phyloP scores from a whole-genome alignment of 2,113 vertebrate genomes.

The Boleophthalmus pectinirostris region DNA sequence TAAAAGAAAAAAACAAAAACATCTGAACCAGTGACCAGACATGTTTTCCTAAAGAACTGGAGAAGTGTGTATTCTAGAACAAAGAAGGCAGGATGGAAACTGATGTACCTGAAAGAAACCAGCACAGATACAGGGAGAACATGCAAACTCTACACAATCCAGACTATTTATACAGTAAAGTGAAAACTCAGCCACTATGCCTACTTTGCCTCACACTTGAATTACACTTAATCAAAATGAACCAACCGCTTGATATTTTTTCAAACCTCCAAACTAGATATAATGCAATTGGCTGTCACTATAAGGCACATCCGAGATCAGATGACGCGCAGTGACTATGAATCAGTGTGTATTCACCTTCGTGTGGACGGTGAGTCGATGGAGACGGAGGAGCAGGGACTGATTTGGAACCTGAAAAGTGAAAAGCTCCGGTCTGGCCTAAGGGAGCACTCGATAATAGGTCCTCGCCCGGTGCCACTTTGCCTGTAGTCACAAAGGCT shows the following conservation, averaged over 20 bases:
- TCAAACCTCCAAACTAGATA: neutral
- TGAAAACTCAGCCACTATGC: neutral
- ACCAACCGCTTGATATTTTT: neutral
- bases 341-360: slow-evolving; percentile 21
- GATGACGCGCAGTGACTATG: slow-evolving; percentile 27
- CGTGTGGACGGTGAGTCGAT: neutral
- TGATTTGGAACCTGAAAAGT: slow-evolving; percentile 34
- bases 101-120: neutral
- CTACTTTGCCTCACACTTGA: neutral
- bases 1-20: too few species aligned
- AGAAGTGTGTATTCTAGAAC: too few species aligned
- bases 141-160: neutral
- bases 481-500: slow-evolving; percentile 60
- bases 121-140: neutral
- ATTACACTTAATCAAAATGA: neutral
- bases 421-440: slow-evolving; percentile 36
- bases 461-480: slow-evolving; percentile 42
- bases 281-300: slow-evolving; percentile 62
- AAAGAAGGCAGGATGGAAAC: too few species aligned
- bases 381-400: slow-evolving; percentile 22
- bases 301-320: slow-evolving; percentile 46
- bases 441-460: slow-evolving; percentile 42
- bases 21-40: too few species aligned
- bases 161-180: neutral
- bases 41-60: too few species aligned